Percentiles rank a stretch among this genome's conserved stretches.
Conservation (phyloP, 2,797 vertebrate species). For the Sebastes cheni region DNA sequence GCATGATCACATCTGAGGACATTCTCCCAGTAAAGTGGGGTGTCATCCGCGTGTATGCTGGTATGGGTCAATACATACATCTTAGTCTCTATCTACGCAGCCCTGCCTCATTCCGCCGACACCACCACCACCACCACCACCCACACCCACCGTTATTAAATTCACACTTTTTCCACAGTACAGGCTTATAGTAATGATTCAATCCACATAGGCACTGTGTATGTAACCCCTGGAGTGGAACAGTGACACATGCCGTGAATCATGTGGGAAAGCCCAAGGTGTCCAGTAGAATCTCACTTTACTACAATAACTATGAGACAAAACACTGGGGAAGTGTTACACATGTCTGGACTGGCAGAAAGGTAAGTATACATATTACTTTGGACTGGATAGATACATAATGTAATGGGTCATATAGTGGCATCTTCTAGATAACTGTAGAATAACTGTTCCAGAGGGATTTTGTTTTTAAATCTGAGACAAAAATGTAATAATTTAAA, state of each 20-base stretch:
- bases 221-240: constrained; percentile 65
- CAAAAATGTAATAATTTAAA: neutral
- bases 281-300: constrained; percentile 56
- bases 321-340: neutral
- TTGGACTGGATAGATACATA: neutral
- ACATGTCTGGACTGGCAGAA: neutral
- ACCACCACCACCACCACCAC: constrained; percentile 22
- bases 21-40: neutral
- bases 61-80: neutral
- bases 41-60: neutral
- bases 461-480: neutral
- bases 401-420: neutral
- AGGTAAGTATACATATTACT: neutral
- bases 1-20: neutral
- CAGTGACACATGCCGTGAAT: constrained; percentile 79
- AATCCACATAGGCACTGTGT: constrained; percentile 47
- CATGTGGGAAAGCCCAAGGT: constrained; percentile 79
- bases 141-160: constrained; percentile 44
- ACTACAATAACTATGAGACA: constrained; percentile 45
- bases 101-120: neutral
- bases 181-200: constrained; percentile 66
- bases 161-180: constrained; percentile 57
- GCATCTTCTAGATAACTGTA: neutral
- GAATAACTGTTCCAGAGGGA: neutral
- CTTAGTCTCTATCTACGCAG: neutral